Evolutionary conservation across 2,888 invertebrate species (phyloP).

Genomic region (Dorcus parallelipipedus): DNA sequence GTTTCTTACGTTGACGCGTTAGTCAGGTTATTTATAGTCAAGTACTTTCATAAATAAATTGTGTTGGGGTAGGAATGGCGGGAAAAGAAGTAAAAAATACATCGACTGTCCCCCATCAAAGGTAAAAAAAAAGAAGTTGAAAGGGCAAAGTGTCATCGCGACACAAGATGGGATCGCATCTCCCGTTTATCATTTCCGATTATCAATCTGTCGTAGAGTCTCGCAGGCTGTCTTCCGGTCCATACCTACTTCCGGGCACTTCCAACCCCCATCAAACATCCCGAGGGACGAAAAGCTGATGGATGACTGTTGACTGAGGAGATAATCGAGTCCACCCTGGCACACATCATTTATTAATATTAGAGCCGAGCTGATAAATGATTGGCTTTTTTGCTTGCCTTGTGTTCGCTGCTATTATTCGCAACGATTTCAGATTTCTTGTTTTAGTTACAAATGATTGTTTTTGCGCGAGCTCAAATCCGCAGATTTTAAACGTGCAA

Average conservation of each 20-base stretch:
- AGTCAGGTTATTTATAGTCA: too few relatives aligned
- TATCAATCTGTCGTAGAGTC: background rate
- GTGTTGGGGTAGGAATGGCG: too few relatives aligned
- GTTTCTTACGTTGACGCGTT: too few relatives aligned
- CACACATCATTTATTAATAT: constrained; percentile 27
- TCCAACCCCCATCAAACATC: background rate
- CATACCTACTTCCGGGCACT: background rate
- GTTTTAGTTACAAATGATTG: too few relatives aligned
- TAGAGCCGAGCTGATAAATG: constrained; percentile 23
- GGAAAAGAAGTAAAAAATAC: too few relatives aligned
- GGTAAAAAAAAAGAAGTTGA: background rate
- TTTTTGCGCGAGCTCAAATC: too few relatives aligned
- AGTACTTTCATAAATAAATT: too few relatives aligned
- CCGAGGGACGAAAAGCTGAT: constrained; percentile 10
- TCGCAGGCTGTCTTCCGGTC: background rate
- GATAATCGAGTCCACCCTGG: constrained; percentile 25
- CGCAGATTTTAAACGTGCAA: too few relatives aligned
- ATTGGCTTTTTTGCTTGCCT: background rate
- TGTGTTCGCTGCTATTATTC: background rate
- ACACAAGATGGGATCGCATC: constrained; percentile 1
- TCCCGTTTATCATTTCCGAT: constrained; percentile 1
- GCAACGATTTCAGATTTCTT: too few relatives aligned
- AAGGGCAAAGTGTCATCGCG: background rate
- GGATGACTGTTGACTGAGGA: constrained; percentile 26
- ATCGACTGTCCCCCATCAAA: background rate